Conservation (phyloP, 2,113 vertebrate genomes). For the Meleagris gallopavo region DNA sequence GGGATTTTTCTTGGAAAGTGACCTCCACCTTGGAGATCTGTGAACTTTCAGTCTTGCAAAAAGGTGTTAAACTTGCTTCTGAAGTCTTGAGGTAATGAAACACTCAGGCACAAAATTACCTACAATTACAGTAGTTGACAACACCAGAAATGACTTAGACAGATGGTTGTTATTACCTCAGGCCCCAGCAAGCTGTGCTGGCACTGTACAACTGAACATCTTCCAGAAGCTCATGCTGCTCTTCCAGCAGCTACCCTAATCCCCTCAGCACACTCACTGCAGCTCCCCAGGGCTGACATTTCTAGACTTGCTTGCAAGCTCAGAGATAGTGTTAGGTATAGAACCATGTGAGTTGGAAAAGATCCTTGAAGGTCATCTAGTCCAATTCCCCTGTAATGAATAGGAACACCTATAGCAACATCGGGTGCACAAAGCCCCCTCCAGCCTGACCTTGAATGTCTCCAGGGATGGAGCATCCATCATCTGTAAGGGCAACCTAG, state of each 20-base stretch:
- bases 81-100: neutral
- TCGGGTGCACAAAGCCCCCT: no score
- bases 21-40: neutral
- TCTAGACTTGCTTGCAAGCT: neutral
- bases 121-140: slow-evolving; percentile 4
- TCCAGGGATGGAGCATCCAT: no score
- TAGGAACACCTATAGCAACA: no score
- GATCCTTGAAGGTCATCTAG: no score
- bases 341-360: no score
- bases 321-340: neutral
- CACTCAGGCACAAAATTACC: neutral
- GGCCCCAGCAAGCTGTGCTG: neutral
- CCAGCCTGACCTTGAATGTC: no score
- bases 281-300: neutral
- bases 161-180: slow-evolving; percentile 1
- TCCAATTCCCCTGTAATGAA: no score
- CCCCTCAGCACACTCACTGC: neutral
- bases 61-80: neutral
- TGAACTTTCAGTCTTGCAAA: neutral
- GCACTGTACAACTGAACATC: neutral
- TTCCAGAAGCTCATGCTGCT: neutral
- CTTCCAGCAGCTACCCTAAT: neutral
- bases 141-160: neutral
- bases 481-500: no score
- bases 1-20: neutral